Evolutionary conservation across 1,140 invertebrate genomes (phyloP).

Genomic region (Aphidius ervi): DNA sequence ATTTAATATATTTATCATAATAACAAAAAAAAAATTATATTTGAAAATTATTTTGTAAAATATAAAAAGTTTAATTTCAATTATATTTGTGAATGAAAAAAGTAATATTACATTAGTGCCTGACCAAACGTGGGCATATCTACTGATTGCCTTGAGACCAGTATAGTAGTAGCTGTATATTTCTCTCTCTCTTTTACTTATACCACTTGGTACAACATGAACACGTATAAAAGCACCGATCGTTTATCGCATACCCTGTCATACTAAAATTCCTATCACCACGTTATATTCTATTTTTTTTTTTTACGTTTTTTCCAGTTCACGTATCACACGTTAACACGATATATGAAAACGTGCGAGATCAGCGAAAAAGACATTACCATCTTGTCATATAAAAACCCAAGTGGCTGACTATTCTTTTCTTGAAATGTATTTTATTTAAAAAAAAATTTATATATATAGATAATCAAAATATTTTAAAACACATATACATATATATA

Average conservation of each 20-base stretch:
- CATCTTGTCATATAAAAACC: too few relatives aligned
- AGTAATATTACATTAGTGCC: not conserved
- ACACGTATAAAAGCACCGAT: not conserved
- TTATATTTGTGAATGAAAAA: not conserved
- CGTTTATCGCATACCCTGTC: not conserved
- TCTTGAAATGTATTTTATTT: too few relatives aligned
- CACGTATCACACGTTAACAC: too few relatives aligned
- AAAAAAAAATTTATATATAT: too few relatives aligned
- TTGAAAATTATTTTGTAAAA: not conserved
- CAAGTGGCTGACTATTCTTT: too few relatives aligned
- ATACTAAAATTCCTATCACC: not conserved
- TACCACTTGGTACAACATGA: too few relatives aligned
- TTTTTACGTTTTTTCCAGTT: not conserved
- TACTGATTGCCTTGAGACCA: slow-evolving; percentile 13
- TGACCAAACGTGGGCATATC: slow-evolving; percentile 4
- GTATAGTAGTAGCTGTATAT: not conserved
- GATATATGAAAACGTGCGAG: too few relatives aligned
- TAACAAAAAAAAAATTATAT: not conserved
- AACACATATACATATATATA: too few relatives aligned
- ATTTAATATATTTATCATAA: not conserved
- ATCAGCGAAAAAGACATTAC: too few relatives aligned
- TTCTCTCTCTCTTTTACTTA: too few relatives aligned
- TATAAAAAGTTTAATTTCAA: slow-evolving; percentile 10
- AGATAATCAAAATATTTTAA: too few relatives aligned
- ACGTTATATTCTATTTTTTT: not conserved